Conservation (phyloP, 2,797 vertebrate species). For the Harpagifer antarcticus region DNA sequence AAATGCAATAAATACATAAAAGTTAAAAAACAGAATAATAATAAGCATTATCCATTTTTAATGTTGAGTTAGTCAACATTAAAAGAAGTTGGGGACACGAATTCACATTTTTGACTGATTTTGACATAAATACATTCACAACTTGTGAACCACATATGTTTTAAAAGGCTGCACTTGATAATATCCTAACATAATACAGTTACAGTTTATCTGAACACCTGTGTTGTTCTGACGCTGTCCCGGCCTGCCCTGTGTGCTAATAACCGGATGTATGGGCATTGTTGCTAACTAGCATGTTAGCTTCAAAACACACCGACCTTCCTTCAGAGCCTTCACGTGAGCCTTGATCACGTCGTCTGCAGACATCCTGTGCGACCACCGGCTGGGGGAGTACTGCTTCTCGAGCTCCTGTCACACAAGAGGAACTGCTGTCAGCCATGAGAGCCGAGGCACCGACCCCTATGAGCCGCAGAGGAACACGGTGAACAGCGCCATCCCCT, state of each 20-base stretch:
- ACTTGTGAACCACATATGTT: too few species aligned
- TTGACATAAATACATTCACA: too few species aligned
- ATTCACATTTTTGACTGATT: too few species aligned
- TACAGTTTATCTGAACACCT: conserved; percentile 16
- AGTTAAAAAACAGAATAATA: too few species aligned
- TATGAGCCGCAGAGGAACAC: background rate
- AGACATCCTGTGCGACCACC: conserved; percentile 89
- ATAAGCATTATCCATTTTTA: too few species aligned
- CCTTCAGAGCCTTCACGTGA: conserved; percentile 78
- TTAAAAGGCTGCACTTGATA: too few species aligned
- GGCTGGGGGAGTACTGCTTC: conserved; percentile 90
- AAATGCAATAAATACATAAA: too few species aligned
- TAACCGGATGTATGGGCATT: background rate
- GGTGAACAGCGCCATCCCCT: conserved; percentile 51
- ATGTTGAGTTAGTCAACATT: too few species aligned
- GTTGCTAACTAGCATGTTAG: background rate
- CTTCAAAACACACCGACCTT: conserved; percentile 83
- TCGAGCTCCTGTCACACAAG: conserved; percentile 85
- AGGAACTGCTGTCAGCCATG: conserved; percentile 48
- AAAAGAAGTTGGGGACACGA: too few species aligned
- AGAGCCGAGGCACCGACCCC: background rate
- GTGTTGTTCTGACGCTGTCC: background rate
- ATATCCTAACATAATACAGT: too few species aligned
- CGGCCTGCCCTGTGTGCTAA: background rate
- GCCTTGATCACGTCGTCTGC: conserved; percentile 86